These are phyloP conservation scores for Aspidiotus destructor DNA, from an alignment of 2,888 invertebrate species.

Conservation along the genomic window DNA sequence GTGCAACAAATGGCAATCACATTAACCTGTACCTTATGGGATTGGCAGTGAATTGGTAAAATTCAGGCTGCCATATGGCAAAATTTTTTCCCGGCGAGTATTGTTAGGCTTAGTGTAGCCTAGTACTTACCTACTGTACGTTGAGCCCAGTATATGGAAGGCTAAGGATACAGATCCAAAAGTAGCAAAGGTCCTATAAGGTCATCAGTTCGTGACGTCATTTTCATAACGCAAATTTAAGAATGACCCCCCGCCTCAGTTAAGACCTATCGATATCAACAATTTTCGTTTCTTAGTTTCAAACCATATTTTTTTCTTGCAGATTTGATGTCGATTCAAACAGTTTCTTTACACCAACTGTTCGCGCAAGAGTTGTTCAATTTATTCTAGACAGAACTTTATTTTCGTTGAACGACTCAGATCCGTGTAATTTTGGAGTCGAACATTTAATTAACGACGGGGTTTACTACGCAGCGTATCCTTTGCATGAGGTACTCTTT, in stretches of 20 bases:
- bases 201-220: too few relatives aligned
- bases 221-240: neutral
- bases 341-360: slow-evolving; percentile 76
- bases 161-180: too few relatives aligned
- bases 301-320: slow-evolving; percentile 36
- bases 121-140: too few relatives aligned
- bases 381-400: slow-evolving; percentile 82
- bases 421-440: slow-evolving; percentile 64
- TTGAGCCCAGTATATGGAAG: too few relatives aligned
- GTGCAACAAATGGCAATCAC: too few relatives aligned
- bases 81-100: too few relatives aligned
- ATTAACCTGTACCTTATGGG: too few relatives aligned
- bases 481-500: slow-evolving; percentile 47
- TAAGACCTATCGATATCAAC: neutral
- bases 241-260: too few relatives aligned
- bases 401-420: slow-evolving; percentile 54
- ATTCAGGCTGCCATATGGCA: too few relatives aligned
- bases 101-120: too few relatives aligned
- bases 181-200: too few relatives aligned
- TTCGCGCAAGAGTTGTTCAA: slow-evolving; percentile 79
- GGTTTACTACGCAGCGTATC: slow-evolving; percentile 47
- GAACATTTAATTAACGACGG: slow-evolving; percentile 47
- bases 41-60: too few relatives aligned
- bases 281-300: neutral
- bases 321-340: slow-evolving; percentile 74